Conservation (phyloP, 2,113 vertebrate genomes). For the Atherinomorus stipes region DNA sequence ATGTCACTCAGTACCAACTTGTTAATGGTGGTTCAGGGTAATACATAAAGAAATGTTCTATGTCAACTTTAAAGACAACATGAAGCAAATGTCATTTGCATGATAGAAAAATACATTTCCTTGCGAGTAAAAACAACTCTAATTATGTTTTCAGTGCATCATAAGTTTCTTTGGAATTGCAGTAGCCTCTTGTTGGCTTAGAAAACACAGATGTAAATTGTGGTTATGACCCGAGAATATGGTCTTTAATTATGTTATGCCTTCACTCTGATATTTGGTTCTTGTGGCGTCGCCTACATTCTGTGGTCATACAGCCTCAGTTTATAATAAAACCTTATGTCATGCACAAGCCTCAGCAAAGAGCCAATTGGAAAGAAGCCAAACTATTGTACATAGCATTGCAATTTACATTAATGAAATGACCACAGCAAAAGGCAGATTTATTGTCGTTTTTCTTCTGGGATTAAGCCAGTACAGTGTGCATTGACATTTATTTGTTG, state of each 20-base stretch:
- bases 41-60: background rate
- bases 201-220: slow-evolving; percentile 66
- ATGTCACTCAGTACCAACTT: slow-evolving; percentile 36
- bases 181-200: slow-evolving; percentile 49
- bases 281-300: slow-evolving; percentile 64
- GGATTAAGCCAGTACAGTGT: slow-evolving; percentile 68
- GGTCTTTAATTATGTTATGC: slow-evolving; percentile 66
- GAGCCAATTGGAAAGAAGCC: slow-evolving; percentile 69
- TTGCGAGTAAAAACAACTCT: slow-evolving; percentile 4
- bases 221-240: slow-evolving; percentile 54
- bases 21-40: slow-evolving; percentile 29
- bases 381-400: slow-evolving; percentile 74
- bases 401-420: slow-evolving; percentile 80
- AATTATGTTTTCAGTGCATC: slow-evolving; percentile 37
- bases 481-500: slow-evolving; percentile 75
- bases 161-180: slow-evolving; percentile 49
- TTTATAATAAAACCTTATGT: slow-evolving; percentile 64
- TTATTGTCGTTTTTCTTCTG: slow-evolving; percentile 68
- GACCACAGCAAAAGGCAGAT: slow-evolving; percentile 73
- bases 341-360: slow-evolving; percentile 59
- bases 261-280: slow-evolving; percentile 66
- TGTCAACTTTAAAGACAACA: slow-evolving; percentile 1
- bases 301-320: slow-evolving; percentile 43
- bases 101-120: background rate
- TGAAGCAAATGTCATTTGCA: background rate